Evolutionary conservation across 2,797 vertebrate genomes (phyloP).

Genomic region (Vireo griseus): DNA sequence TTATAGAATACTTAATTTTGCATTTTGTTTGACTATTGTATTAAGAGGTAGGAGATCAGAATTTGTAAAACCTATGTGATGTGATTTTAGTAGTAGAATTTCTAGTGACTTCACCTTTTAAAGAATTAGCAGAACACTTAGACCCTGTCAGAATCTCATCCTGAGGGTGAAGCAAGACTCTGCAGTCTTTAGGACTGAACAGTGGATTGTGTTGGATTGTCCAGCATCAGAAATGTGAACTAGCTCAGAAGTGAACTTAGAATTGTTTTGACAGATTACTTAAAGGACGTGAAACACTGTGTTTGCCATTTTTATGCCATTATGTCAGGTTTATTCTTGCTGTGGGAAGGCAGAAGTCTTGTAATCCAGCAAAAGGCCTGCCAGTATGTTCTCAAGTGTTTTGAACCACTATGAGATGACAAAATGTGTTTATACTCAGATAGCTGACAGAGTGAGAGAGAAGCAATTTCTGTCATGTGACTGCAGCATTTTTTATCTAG

Average conservation of each 20-base stretch:
- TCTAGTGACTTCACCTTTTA: not conserved
- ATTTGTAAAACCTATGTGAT: not conserved
- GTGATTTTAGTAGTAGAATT: not conserved
- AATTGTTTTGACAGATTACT: not conserved
- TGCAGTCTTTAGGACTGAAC: not conserved
- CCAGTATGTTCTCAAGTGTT: not conserved
- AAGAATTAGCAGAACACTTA: not conserved
- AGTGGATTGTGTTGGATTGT: not conserved
- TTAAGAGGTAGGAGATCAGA: not conserved
- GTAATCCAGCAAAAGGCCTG: not conserved
- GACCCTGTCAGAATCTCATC: not conserved
- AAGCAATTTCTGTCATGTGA: not conserved
- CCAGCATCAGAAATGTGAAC: not conserved
- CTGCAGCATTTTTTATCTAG: not conserved
- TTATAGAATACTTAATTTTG: not conserved
- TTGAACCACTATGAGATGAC: not conserved
- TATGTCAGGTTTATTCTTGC: not conserved
- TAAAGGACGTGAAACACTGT: rapidly evolving
- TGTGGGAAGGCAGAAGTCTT: not conserved
- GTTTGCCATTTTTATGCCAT: not conserved
- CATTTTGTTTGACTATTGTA: not conserved
- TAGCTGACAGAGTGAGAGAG: not conserved
- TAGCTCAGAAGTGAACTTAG: not conserved
- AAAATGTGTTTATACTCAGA: not conserved
- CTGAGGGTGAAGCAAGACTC: not conserved